Conservation (phyloP, 2,797 vertebrate species). For the Phoxinus dragarum region DNA sequence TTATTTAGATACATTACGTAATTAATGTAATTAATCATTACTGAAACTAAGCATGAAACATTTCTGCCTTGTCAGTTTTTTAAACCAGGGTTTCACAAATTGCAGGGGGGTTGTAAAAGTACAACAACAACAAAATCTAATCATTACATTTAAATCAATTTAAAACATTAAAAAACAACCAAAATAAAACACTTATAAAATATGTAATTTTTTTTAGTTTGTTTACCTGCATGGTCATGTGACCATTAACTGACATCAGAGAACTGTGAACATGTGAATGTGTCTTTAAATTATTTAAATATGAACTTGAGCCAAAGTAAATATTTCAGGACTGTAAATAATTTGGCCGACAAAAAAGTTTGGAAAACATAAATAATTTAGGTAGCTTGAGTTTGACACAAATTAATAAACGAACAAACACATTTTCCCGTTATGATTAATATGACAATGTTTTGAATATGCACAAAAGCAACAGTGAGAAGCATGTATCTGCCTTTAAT, state of each 20-base stretch:
- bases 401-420: too few relatives aligned
- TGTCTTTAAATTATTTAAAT: neutral
- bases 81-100: neutral
- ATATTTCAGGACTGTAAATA: neutral
- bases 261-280: neutral
- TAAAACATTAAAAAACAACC: neutral
- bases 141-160: too few relatives aligned
- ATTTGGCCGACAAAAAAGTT: neutral
- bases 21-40: too few relatives aligned
- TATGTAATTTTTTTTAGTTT: too few relatives aligned
- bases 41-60: neutral
- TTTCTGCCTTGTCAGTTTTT: neutral
- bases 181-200: neutral
- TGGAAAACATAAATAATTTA: too few relatives aligned
- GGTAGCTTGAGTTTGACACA: neutral
- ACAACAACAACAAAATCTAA: neutral
- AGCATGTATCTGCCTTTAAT: neutral
- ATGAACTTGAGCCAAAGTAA: neutral
- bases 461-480: neutral
- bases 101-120: too few relatives aligned
- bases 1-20: neutral
- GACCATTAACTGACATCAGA: neutral
- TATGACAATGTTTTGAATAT: neutral
- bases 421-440: neutral
- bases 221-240: neutral